These are phyloP conservation scores for Diadophis punctatus DNA, from an alignment of 2,113 vertebrate species.

Conservation along the genomic window DNA sequence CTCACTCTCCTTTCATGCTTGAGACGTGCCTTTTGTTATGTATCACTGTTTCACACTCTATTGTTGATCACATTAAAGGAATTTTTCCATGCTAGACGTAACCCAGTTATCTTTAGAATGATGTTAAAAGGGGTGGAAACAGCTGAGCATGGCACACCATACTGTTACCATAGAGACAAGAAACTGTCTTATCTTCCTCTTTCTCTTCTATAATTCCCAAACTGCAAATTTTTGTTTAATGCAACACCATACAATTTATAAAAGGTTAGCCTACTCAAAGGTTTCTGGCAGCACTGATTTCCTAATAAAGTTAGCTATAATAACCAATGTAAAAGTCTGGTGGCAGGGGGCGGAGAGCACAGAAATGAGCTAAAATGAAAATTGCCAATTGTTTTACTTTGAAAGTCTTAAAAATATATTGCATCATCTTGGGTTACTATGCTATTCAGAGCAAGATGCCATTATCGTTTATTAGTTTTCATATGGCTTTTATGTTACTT, in stretches of 20 bases:
- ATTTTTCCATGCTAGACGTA: slow-evolving; percentile 30
- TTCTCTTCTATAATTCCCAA: slow-evolving; percentile 30
- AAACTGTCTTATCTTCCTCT: slow-evolving; percentile 33
- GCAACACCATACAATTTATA: slow-evolving; percentile 1
- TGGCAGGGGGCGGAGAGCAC: slow-evolving; percentile 34
- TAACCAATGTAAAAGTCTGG: slow-evolving; percentile 35
- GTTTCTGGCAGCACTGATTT: neutral
- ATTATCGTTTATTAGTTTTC: neutral
- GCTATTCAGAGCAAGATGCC: neutral
- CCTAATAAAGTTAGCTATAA: slow-evolving; percentile 38
- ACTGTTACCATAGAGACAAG: slow-evolving; percentile 60
- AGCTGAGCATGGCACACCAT: slow-evolving; percentile 42
- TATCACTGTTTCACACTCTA: slow-evolving; percentile 29
- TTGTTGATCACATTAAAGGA: slow-evolving; percentile 43
- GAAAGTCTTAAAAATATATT: neutral
- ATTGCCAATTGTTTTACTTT: neutral
- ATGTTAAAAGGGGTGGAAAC: slow-evolving; percentile 38
- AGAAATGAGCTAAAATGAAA: neutral
- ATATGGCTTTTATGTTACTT: neutral
- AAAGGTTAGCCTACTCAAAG: slow-evolving; percentile 27
- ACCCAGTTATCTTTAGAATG: slow-evolving; percentile 50
- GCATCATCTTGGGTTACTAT: neutral
- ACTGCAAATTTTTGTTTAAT: slow-evolving; percentile 37
- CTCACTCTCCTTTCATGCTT: neutral
- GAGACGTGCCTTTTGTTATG: slow-evolving; percentile 25